Evolutionary conservation across 2,888 invertebrate genomes (phyloP).

Genomic region (Crepidodera aurea): DNA sequence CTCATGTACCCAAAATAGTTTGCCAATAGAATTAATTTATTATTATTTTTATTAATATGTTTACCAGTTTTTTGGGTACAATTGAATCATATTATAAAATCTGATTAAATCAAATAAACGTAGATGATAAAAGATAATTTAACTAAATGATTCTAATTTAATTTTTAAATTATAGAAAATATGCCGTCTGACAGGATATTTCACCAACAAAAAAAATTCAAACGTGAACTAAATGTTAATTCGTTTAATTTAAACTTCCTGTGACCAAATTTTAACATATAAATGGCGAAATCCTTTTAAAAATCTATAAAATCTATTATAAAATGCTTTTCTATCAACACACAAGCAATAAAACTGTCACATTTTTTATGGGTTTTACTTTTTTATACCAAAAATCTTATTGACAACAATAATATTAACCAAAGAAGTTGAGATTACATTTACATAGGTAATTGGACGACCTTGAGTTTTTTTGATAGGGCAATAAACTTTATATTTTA

Average conservation of each 20-base stretch:
- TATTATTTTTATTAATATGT: too few species aligned
- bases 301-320: slow-evolving; percentile 17
- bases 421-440: background rate
- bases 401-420: background rate
- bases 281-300: slow-evolving; percentile 17
- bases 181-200: background rate
- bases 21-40: too few species aligned
- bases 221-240: slow-evolving; percentile 12
- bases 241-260: slow-evolving; percentile 6
- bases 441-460: background rate
- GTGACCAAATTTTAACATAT: background rate
- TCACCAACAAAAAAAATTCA: background rate
- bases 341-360: slow-evolving; percentile 8
- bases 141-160: background rate
- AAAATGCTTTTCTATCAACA: slow-evolving; percentile 4
- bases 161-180: background rate
- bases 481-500: background rate
- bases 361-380: slow-evolving; percentile 3
- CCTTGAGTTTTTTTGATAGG: background rate
- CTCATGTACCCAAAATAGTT: too few species aligned
- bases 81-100: too few species aligned
- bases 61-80: too few species aligned
- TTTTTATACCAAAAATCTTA: background rate
- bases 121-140: too few species aligned
- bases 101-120: too few species aligned